phyloP scores from a whole-genome alignment of 2,888 invertebrate genomes.

The Trachelus tabidus region DNA sequence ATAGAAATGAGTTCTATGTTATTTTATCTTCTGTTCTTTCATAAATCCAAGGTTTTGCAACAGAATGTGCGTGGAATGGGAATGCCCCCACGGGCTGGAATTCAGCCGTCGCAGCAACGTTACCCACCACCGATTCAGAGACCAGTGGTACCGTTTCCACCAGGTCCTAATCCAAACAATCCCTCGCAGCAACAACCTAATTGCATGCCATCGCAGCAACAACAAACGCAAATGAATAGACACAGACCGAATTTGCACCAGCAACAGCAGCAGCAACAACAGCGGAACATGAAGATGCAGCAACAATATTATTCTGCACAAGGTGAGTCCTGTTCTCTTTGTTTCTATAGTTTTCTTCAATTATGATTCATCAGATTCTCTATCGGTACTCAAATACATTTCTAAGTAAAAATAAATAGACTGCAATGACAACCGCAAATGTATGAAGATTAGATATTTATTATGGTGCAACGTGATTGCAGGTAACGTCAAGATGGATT shows the following conservation, averaged over 20 bases:
- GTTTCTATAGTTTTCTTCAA: background rate
- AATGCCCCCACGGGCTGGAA: constrained; percentile 60
- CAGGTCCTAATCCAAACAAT: constrained; percentile 62
- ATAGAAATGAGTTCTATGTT: background rate
- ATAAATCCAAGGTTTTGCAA: constrained; percentile 46
- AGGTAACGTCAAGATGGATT: constrained; percentile 64
- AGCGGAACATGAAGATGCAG: constrained; percentile 63
- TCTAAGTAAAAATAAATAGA: background rate
- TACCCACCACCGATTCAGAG: constrained; percentile 70
- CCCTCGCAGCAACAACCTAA: constrained; percentile 58
- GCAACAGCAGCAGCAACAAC: constrained; percentile 49
- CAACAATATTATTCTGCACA: constrained; percentile 69
- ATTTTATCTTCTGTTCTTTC: constrained; percentile 5
- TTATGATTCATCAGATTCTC: background rate
- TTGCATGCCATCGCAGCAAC: constrained; percentile 62
- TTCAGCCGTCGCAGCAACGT: constrained; percentile 62
- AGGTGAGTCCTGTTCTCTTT: constrained; percentile 48
- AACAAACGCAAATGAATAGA: constrained; percentile 54
- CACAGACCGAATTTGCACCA: constrained; percentile 61
- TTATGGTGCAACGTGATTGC: constrained; percentile 17
- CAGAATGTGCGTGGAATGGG: constrained; percentile 64
- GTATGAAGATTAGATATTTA: background rate
- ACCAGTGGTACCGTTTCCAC: constrained; percentile 68
- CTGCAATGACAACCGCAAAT: too few relatives aligned
- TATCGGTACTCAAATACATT: background rate